Conservation (phyloP, 2,888 invertebrate genomes). For the Synergus itoensis region DNA sequence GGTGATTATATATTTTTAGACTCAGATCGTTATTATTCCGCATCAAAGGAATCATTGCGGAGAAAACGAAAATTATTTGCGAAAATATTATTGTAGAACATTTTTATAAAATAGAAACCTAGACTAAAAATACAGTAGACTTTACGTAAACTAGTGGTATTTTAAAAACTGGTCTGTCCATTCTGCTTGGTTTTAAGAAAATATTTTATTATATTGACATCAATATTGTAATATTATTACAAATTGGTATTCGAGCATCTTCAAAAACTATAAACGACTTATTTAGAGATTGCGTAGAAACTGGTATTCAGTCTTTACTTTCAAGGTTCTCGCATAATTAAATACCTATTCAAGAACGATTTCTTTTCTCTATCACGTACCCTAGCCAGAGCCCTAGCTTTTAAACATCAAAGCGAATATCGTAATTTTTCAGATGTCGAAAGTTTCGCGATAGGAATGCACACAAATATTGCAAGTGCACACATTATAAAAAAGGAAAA, state of each 20-base stretch:
- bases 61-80: background rate
- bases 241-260: too few relatives aligned
- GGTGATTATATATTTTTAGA: background rate
- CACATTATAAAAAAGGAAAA: background rate
- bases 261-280: too few relatives aligned
- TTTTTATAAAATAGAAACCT: background rate
- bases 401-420: background rate
- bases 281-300: background rate
- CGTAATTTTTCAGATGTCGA: background rate
- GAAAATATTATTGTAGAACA: background rate
- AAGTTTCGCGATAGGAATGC: background rate
- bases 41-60: background rate
- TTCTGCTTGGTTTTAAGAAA: background rate
- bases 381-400: too few relatives aligned
- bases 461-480: background rate
- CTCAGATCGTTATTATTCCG: background rate
- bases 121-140: background rate
- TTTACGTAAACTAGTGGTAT: background rate
- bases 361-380: background rate
- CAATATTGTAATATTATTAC: background rate
- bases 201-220: background rate
- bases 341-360: background rate
- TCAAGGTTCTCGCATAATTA: background rate
- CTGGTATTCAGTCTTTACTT: background rate
- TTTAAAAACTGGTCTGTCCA: background rate